Percentiles rank a stretch among this genome's conserved stretches.
phyloP scores from a whole-genome alignment of 2,888 invertebrate genomes.

The Vesta saturnalis region DNA sequence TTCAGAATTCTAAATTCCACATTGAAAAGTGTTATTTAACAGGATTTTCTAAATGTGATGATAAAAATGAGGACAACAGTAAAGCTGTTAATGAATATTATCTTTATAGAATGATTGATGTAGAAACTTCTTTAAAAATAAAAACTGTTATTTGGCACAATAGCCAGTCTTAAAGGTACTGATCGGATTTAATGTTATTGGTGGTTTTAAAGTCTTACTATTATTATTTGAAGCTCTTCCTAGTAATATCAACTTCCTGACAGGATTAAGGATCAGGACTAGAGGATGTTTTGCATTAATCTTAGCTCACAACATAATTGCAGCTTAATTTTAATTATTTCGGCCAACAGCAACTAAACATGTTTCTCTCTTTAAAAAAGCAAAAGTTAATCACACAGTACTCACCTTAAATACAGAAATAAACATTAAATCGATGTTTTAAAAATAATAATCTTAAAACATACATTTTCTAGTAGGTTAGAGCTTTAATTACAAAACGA shows the following conservation, averaged over 20 bases:
- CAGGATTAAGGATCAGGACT: conserved; percentile 19
- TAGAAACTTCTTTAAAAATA: too few relatives aligned
- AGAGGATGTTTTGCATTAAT: conserved; percentile 11
- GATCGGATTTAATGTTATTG: conserved; percentile 6
- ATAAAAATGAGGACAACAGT: too few relatives aligned
- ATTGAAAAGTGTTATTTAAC: too few relatives aligned
- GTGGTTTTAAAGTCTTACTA: neutral
- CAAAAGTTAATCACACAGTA: conserved; percentile 21
- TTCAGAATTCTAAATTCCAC: too few relatives aligned
- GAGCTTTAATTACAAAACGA: conserved; percentile 29
- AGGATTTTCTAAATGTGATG: too few relatives aligned
- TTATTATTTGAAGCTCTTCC: neutral
- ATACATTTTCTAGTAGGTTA: conserved; percentile 20
- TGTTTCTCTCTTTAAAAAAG: conserved; percentile 11
- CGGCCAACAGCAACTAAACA: conserved; percentile 7
- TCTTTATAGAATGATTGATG: too few relatives aligned
- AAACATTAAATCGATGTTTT: too few relatives aligned
- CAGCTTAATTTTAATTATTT: conserved; percentile 9
- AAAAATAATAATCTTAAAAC: neutral
- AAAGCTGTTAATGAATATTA: too few relatives aligned
- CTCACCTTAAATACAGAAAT: conserved; percentile 19
- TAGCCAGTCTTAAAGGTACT: conserved; percentile 13
- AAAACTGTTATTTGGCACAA: conserved; percentile 2
- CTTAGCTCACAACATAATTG: conserved; percentile 3
- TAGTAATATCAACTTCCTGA: neutral